Base-by-base conservation (phyloP, 2,797 vertebrate species). In the Chrosomus eos region DNA sequence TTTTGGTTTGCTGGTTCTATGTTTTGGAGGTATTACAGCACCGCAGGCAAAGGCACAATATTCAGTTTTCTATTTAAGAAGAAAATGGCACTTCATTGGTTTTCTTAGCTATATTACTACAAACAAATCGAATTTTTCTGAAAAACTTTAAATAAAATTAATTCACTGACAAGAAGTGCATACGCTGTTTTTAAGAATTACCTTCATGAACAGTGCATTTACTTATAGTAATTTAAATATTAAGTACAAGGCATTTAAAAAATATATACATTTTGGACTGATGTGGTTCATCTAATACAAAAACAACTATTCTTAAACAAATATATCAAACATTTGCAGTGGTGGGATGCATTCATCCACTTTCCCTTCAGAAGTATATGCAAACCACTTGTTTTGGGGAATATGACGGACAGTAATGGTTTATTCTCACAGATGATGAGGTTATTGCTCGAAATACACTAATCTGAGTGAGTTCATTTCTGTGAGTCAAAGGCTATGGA, bases 201-300 rank as follows among this genome's bases (percentile, higher is more conserved):
- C 62, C 55, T 77, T 48, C 19, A 83, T 64, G 73, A 89, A 81
- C 84, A 87, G 75, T 87, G 86, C 86, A 86, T 77, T 83, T 82
- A 62, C 77, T 62, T 53, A 79, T 60, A 85, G 26, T 16, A 8
- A 75, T 60, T 45, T 33, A 10, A 78, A 79, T 67, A 71, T 40
- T 11, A 10, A 64, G 28, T 64, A 62, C 48, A 23, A 66, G 38
- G 80, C 60, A 74, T 81, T 83, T 64, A 2, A 14, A 2, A 14
- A 62, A 28, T 0, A 7, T 16, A 3, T 2, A 11, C 40, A n/a
- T 55, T 55, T 36, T 36, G 31, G 19, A 55, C 33, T 16, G 73
- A 66, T 36, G 31, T 40, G 80, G 28, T 60, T 43, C 40, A 13
- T 9, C 21, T 33, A 60, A 58, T 33, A 40, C 74, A 36, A 67